Evolutionary conservation across 2,113 vertebrate species (phyloP), one percentile per base, ranked within the genome.

Genomic region (Malurus melanocephalus): DNA sequence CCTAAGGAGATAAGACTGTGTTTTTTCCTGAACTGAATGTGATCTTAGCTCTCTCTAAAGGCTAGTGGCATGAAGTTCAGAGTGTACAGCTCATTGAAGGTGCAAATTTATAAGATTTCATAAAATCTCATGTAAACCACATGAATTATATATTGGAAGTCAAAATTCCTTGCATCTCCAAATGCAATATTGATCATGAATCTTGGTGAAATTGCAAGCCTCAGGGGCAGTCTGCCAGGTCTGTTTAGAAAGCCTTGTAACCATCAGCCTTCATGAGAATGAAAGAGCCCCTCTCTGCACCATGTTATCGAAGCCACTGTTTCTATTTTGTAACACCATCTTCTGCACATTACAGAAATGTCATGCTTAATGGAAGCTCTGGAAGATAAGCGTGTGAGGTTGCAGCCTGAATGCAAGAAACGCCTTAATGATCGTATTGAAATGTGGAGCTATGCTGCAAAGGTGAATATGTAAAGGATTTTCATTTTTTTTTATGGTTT

Each of bases 361-460:
- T 99, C 99, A 3, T 99, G 99, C 93, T 96, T 99, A 60, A 99
- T 99, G 98, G 99, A 99, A 87, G 98, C 99, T 32, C 96, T 99
- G 93, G 98, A 99, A 92, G 99, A 99, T 92, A 99, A 99, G 66
- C 97, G 98, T 4, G 98, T 99, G n/a, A 98, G 99, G 62, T 95
- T 99, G 84, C 99, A 99, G 92, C 99, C 99, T 0, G 99, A 99
- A 95, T 99, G 99, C 93, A 99, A 99, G 96, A 99, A 99, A 93
- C 98, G 99, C 79, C 98, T 99, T 68, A 99, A 99, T 59, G 99
- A 99, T 87, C 98, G 99, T 17, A 99, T 99, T 27, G 99, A 99
- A 56, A 99, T 99, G 99, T 99, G 99, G 99, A 98, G 99, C 94
- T 99, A 99, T 2, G 99, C 99, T 4, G 99, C 99, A 12, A 99